These are phyloP conservation scores for Pitangus sulphuratus DNA, from an alignment of 2,797 vertebrate species.

Conservation along the genomic window DNA sequence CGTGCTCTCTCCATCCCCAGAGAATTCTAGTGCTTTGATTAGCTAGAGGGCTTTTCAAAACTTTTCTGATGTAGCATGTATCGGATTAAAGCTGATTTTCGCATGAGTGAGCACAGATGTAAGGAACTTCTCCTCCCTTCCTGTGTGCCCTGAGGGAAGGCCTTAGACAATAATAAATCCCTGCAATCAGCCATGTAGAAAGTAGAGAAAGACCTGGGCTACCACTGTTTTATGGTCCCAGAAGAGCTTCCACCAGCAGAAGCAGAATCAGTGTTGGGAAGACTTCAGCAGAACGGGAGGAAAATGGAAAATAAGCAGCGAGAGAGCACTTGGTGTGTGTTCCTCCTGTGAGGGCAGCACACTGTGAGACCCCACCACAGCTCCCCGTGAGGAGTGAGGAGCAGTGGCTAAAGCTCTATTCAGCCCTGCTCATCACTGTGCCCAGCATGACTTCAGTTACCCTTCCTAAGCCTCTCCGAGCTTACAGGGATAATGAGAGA, in stretches of 20 bases:
- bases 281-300: neutral
- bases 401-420: neutral
- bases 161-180: slow-evolving; percentile 21
- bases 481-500: neutral
- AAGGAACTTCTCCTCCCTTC: slow-evolving; percentile 50
- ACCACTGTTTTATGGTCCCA: neutral
- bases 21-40: neutral
- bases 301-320: neutral
- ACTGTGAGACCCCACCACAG: rapidly evolving
- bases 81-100: neutral
- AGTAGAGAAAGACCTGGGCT: neutral
- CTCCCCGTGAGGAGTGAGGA: rapidly evolving
- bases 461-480: neutral
- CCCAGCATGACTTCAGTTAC: neutral
- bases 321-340: neutral
- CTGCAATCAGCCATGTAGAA: neutral
- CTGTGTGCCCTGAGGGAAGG: neutral
- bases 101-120: slow-evolving; percentile 7
- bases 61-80: neutral
- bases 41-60: slow-evolving; percentile 10
- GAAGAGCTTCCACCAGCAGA: neutral
- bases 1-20: rapidly evolving
- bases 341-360: neutral
- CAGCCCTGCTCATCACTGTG: neutral
- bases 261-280: neutral